These are phyloP conservation scores for Tribolium freemani DNA, from an alignment of 2,888 invertebrate genomes.

Conservation along the genomic window DNA sequence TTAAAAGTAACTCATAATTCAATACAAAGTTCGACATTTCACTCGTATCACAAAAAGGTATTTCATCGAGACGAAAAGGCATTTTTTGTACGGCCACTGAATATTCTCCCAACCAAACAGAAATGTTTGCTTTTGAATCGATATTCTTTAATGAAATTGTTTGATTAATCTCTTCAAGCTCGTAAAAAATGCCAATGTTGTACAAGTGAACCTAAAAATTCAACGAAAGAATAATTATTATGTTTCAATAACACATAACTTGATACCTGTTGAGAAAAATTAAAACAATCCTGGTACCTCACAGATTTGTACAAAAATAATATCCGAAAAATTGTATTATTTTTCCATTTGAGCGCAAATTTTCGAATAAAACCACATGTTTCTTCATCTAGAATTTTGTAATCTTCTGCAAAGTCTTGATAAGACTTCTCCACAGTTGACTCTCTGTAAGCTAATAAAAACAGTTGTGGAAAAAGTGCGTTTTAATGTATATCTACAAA, in stretches of 20 bases:
- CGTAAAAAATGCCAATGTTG: slow-evolving; percentile 81
- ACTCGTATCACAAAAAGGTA: slow-evolving; percentile 83
- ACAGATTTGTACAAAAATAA: slow-evolving; percentile 86
- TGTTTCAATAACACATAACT: background rate
- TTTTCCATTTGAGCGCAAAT: slow-evolving; percentile 86
- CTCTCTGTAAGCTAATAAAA: slow-evolving; percentile 54
- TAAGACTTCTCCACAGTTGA: slow-evolving; percentile 35
- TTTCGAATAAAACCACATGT: slow-evolving; percentile 82
- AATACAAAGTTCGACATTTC: slow-evolving; percentile 78
- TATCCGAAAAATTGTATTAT: slow-evolving; percentile 86
- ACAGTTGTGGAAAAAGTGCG: background rate
- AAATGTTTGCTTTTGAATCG: slow-evolving; percentile 74
- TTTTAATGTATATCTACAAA: slow-evolving; percentile 61
- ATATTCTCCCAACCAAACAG: slow-evolving; percentile 71
- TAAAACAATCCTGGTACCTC: slow-evolving; percentile 85
- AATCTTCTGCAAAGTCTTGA: slow-evolving; percentile 51
- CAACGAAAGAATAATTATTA: no score
- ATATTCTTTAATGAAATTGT: slow-evolving; percentile 77
- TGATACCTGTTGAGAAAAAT: slow-evolving; percentile 83
- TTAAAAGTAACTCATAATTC: slow-evolving; percentile 60
- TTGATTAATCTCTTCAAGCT: slow-evolving; percentile 73
- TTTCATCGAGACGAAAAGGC: slow-evolving; percentile 82
- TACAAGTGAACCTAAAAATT: slow-evolving; percentile 81
- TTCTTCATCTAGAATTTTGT: slow-evolving; percentile 77
- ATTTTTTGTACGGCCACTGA: slow-evolving; percentile 81